These are phyloP conservation scores for Sinocyclocheilus grahami DNA, from an alignment of 2,113 vertebrate genomes.

Conservation along the genomic window DNA sequence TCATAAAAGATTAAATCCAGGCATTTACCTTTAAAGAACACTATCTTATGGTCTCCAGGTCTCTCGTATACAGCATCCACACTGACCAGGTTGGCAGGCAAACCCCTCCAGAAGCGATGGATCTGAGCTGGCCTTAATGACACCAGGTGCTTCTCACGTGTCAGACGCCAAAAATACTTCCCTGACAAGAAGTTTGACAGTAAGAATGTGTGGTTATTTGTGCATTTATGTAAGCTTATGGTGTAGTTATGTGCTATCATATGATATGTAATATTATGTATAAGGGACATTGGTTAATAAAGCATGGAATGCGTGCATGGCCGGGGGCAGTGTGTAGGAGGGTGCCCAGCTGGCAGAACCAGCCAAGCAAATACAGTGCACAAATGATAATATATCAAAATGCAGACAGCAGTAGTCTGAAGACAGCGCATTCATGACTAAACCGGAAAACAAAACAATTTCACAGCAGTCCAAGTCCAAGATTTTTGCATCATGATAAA, in stretches of 20 bases:
- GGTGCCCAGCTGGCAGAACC: constrained; percentile 40
- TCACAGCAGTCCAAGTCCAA: not conserved
- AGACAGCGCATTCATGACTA: not conserved
- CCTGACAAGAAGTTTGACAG: constrained; percentile 69
- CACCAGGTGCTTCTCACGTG: constrained; percentile 91
- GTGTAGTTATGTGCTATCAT: constrained; percentile 17
- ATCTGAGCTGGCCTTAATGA: constrained; percentile 91
- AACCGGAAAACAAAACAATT: not conserved
- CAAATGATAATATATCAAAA: constrained; percentile 5
- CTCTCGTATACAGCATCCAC: constrained; percentile 93
- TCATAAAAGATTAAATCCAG: not conserved
- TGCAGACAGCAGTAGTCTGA: not conserved
- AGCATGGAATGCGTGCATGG: constrained; percentile 7
- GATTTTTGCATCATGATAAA: not conserved
- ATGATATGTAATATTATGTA: constrained; percentile 6
- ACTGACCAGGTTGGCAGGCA: constrained; percentile 87
- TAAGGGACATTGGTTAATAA: constrained; percentile 15
- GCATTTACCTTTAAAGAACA: constrained; percentile 95
- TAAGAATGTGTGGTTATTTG: not conserved
- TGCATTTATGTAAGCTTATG: constrained; percentile 16
- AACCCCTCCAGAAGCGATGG: constrained; percentile 94
- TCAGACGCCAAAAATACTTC: constrained; percentile 95
- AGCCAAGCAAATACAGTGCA: constrained; percentile 32
- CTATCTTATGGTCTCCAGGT: constrained; percentile 90
- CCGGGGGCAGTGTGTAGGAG: not conserved